These are phyloP conservation scores for Stomatorhinus walkeri DNA, from an alignment of 2,797 vertebrate genomes.

Conservation along the genomic window DNA sequence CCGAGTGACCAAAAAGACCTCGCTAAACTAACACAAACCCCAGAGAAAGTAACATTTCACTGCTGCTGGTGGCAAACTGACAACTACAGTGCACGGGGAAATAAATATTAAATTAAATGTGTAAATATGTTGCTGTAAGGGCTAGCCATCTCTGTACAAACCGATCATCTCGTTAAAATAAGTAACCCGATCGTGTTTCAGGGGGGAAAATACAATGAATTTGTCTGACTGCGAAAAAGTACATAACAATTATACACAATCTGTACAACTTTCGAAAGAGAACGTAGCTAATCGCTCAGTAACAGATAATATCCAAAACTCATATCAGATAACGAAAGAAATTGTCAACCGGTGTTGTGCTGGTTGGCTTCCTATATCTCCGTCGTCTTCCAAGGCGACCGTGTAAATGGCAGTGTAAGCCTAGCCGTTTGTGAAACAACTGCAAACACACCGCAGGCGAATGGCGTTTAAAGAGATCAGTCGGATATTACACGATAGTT, in stretches of 20 bases:
- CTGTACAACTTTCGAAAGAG: not conserved
- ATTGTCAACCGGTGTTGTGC: constrained; percentile 32
- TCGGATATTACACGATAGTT: not conserved
- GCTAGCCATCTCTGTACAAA: not conserved
- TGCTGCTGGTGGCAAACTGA: not conserved
- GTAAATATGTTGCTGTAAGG: not conserved
- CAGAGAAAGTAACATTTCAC: not conserved
- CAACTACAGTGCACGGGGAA: not conserved
- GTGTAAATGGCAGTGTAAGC: not conserved
- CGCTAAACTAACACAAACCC: not conserved
- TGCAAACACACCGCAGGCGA: constrained; percentile 20
- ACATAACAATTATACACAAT: not conserved
- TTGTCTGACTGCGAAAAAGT: not conserved
- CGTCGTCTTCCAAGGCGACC: constrained; percentile 14
- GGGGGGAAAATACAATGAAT: not conserved
- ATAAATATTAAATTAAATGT: not conserved
- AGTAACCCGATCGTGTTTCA: not conserved
- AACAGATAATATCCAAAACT: not conserved
- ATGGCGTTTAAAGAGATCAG: constrained; percentile 10
- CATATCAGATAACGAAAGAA: not conserved
- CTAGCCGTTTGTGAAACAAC: not conserved
- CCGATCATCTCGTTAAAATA: not conserved
- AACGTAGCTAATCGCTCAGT: not conserved
- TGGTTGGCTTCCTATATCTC: constrained; percentile 41
- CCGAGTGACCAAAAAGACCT: not conserved